Evolutionary conservation across 2,888 invertebrate species (phyloP).

Genomic region (Ophioninae sp.): DNA sequence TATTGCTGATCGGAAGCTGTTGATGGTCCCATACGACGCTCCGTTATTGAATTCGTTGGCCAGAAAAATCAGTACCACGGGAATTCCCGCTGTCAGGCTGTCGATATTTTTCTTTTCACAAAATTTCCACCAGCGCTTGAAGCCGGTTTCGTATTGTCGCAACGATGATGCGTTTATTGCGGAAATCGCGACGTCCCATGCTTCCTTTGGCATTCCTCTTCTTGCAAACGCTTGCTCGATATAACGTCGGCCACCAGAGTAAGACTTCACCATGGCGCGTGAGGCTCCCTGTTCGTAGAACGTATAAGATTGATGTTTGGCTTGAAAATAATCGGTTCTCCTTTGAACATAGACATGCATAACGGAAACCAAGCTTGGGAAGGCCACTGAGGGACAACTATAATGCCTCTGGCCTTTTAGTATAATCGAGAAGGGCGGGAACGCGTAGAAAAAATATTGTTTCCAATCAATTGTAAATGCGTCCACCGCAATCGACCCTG

Average conservation of each 20-base stretch:
- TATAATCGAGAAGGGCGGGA: constrained; percentile 29
- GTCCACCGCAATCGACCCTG: constrained; percentile 22
- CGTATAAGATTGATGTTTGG: constrained; percentile 12
- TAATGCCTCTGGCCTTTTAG: constrained; percentile 10
- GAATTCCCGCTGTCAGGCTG: constrained; percentile 3
- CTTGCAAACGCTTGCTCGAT: constrained; percentile 28
- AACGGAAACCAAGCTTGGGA: constrained; percentile 15
- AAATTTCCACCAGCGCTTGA: constrained; percentile 37
- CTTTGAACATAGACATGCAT: constrained; percentile 3
- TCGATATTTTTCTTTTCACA: constrained; percentile 20
- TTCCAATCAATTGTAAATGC: constrained; percentile 32
- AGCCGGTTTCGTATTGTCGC: constrained; percentile 26
- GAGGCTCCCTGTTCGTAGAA: constrained; percentile 24
- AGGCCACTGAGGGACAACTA: constrained; percentile 12
- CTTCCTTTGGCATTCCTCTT: constrained; percentile 27
- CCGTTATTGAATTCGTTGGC: constrained; percentile 28
- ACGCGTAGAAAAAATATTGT: constrained; percentile 49
- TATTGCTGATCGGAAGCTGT: constrained; percentile 43
- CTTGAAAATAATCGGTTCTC: constrained; percentile 14
- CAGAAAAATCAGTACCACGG: constrained; percentile 43
- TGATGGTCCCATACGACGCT: constrained; percentile 21
- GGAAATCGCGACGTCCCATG: constrained; percentile 10
- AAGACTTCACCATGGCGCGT: constrained; percentile 33
- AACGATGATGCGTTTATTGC: constrained; percentile 22
- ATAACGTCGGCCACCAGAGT: constrained; percentile 35